Evolutionary conservation across 1,140 invertebrate genomes (phyloP).

Genomic region (Bombus superbus): DNA sequence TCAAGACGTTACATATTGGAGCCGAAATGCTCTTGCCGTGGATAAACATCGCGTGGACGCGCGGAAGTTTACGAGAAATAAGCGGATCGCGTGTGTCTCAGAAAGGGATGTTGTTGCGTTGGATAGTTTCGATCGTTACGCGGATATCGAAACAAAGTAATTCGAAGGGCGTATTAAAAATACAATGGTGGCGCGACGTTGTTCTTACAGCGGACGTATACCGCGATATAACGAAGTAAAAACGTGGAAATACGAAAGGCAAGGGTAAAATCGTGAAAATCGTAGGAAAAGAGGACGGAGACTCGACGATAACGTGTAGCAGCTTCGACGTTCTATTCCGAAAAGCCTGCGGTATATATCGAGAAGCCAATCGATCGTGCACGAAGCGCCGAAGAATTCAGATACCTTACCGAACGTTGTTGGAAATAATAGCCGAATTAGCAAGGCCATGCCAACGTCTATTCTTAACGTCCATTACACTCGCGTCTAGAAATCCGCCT

Average conservation of each 20-base stretch:
- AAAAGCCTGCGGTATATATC: too few relatives aligned
- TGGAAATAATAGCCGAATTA: slow-evolving; percentile 40
- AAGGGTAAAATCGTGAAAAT: background rate
- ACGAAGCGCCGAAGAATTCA: background rate
- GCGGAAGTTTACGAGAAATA: background rate
- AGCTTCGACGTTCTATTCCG: background rate
- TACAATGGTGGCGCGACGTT: background rate
- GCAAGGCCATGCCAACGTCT: slow-evolving; percentile 43
- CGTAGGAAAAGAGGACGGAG: background rate
- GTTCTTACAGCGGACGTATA: background rate
- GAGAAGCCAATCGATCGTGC: background rate
- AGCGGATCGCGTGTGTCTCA: background rate
- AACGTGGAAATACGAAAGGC: background rate
- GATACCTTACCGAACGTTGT: slow-evolving; percentile 1
- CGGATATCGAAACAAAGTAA: background rate
- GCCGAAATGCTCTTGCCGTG: too few relatives aligned
- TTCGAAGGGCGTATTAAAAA: background rate
- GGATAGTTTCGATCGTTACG: background rate
- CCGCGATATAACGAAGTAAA: background rate
- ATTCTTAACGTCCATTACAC: slow-evolving; percentile 51
- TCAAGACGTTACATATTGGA: background rate
- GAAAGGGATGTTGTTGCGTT: background rate
- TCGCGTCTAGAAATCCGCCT: slow-evolving; percentile 8
- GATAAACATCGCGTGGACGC: background rate
- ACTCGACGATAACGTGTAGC: background rate